Conservation (phyloP, 2,888 invertebrate species). For the Eupeodes luniger region DNA sequence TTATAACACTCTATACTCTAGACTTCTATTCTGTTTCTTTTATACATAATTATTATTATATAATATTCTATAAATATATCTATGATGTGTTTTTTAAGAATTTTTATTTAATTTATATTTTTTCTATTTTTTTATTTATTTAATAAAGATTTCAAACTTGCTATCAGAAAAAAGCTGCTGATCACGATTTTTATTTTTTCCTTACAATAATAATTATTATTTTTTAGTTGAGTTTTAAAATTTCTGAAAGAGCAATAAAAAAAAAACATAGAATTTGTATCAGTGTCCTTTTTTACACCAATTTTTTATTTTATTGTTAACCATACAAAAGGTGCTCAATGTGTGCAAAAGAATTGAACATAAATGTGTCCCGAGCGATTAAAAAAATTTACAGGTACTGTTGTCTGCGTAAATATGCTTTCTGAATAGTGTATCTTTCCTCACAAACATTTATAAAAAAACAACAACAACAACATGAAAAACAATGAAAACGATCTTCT, state of each 20-base stretch:
- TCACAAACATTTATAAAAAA: constrained; percentile 21
- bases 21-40: constrained; percentile 71
- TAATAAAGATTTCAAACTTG: constrained; percentile 51
- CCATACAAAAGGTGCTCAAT: constrained; percentile 73
- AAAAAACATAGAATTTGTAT: constrained; percentile 78
- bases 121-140: constrained; percentile 40
- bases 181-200: constrained; percentile 58
- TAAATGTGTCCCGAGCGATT: constrained; percentile 74
- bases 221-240: constrained; percentile 52
- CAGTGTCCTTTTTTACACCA: constrained; percentile 79
- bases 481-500: constrained; percentile 71
- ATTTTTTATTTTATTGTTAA: constrained; percentile 73
- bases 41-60: constrained; percentile 59
- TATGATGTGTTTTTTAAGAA: constrained; percentile 67
- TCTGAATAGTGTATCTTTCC: constrained; percentile 66
- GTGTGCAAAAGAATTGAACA: constrained; percentile 75
- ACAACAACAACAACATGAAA: constrained; percentile 32
- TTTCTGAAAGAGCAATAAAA: constrained; percentile 78
- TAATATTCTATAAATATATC: constrained; percentile 68
- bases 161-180: constrained; percentile 68
- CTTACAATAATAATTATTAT: constrained; percentile 24
- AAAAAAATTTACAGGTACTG: constrained; percentile 73
- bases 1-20: constrained; percentile 74
- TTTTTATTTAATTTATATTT: constrained; percentile 55
- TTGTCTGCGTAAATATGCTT: constrained; percentile 76